phyloP scores from a whole-genome alignment of 2,888 invertebrate genomes.

The Ariolimax columbianus region DNA sequence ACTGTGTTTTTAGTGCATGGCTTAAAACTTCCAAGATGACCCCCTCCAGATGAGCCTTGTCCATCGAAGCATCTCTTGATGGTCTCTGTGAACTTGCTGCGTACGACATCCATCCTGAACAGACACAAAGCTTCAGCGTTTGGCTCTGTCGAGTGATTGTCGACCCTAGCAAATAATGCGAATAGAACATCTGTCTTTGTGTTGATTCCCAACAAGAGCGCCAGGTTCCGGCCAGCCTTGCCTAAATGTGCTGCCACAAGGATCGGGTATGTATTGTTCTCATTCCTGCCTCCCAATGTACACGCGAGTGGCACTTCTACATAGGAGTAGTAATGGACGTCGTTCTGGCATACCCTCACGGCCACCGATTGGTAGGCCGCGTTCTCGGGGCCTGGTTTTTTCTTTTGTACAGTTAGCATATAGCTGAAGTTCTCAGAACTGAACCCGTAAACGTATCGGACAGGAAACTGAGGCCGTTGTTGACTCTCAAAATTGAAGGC shows the following conservation, averaged over 20 bases:
- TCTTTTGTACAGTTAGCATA: slow-evolving; percentile 95
- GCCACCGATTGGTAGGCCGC: slow-evolving; percentile 91
- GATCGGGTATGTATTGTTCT: slow-evolving; percentile 85
- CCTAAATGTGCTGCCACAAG: slow-evolving; percentile 96
- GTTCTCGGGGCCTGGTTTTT: slow-evolving; percentile 78
- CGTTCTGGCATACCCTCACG: slow-evolving; percentile 96
- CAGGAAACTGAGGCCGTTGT: slow-evolving; percentile 93
- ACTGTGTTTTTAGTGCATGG: slow-evolving; percentile 82
- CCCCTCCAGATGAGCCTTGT: slow-evolving; percentile 92
- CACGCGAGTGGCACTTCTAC: slow-evolving; percentile 98
- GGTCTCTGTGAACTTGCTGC: slow-evolving; percentile 96
- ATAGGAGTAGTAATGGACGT: slow-evolving; percentile 96
- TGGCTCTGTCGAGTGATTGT: slow-evolving; percentile 60
- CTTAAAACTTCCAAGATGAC: slow-evolving; percentile 87
- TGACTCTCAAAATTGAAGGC: slow-evolving; percentile 90
- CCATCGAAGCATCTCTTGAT: slow-evolving; percentile 97
- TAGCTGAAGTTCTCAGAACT: slow-evolving; percentile 97
- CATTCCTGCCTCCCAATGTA: slow-evolving; percentile 78
- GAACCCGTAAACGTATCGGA: slow-evolving; percentile 97
- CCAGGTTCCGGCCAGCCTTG: slow-evolving; percentile 94
- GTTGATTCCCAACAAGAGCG: slow-evolving; percentile 90
- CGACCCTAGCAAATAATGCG: slow-evolving; percentile 93
- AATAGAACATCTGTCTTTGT: slow-evolving; percentile 95
- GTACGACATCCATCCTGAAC: slow-evolving; percentile 93
- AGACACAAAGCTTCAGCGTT: slow-evolving; percentile 89